These are phyloP conservation scores for Drosophila nikananu DNA, from an alignment of 1,140 invertebrate species.

Conservation along the genomic window DNA sequence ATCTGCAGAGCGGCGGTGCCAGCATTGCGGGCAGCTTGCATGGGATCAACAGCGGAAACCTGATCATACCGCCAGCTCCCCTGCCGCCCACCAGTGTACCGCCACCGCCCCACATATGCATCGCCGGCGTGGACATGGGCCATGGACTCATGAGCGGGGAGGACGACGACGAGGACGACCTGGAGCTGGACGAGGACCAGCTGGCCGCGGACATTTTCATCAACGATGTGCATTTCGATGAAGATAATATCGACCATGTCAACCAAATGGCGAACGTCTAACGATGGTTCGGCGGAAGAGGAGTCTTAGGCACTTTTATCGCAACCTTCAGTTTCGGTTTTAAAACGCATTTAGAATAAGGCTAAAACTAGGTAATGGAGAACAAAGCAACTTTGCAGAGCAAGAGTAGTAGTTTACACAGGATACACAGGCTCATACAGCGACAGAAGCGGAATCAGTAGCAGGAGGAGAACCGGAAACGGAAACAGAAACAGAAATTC, in stretches of 20 bases:
- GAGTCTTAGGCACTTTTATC: constrained; percentile 68
- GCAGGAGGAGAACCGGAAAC: constrained; percentile 14
- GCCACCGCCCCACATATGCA: constrained; percentile 83
- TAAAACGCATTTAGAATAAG: constrained; percentile 68
- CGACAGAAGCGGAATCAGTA: constrained; percentile 18
- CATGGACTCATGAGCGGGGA: constrained; percentile 72
- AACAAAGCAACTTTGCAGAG: constrained; percentile 49
- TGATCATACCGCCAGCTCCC: constrained; percentile 84
- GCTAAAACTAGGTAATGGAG: constrained; percentile 48
- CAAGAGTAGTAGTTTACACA: constrained; percentile 46
- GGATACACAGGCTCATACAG: constrained; percentile 37
- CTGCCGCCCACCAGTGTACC: constrained; percentile 82
- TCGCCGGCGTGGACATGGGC: constrained; percentile 75
- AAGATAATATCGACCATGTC: constrained; percentile 78
- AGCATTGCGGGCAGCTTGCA: constrained; percentile 85
- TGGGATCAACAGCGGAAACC: constrained; percentile 80
- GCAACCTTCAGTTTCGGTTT: constrained; percentile 75
- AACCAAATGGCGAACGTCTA: constrained; percentile 85
- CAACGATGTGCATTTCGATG: constrained; percentile 84
- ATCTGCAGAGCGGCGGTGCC: constrained; percentile 82
- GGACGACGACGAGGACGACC: constrained; percentile 79
- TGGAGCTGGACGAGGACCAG: constrained; percentile 74
- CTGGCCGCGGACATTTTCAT: constrained; percentile 79
- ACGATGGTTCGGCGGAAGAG: constrained; percentile 53
- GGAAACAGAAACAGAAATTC: constrained; percentile 71